Evolutionary conservation across 2,113 vertebrate species (phyloP).

Genomic region (Alectura lathami): DNA sequence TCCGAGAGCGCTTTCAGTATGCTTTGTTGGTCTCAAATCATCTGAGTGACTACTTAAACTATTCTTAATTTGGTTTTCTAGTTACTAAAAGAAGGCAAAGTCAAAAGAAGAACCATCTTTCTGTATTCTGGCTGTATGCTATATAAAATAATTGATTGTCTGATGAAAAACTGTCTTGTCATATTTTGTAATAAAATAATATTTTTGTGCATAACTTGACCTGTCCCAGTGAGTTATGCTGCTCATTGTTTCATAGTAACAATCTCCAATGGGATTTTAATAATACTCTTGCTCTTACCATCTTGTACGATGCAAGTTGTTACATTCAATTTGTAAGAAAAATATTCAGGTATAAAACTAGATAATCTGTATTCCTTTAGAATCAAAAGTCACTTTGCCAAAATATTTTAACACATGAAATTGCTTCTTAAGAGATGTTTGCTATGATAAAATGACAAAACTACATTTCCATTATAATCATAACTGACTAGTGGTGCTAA

Average conservation of each 20-base stretch:
- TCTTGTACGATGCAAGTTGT: slow-evolving; percentile 54
- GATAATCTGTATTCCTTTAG: slow-evolving; percentile 80
- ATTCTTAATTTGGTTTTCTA: neutral
- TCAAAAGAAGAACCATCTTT: slow-evolving; percentile 28
- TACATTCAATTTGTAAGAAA: slow-evolving; percentile 74
- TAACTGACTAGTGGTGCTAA: slow-evolving; percentile 81
- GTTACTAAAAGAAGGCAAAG: neutral
- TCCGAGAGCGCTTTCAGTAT: neutral
- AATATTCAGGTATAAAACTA: slow-evolving; percentile 82
- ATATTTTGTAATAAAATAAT: slow-evolving; percentile 75
- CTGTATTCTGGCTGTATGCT: slow-evolving; percentile 29
- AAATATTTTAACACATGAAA: slow-evolving; percentile 85
- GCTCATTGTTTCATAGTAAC: slow-evolving; percentile 61
- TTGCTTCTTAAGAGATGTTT: slow-evolving; percentile 84
- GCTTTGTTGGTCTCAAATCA: neutral
- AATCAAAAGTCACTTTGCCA: slow-evolving; percentile 84
- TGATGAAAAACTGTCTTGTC: slow-evolving; percentile 69
- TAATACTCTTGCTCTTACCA: slow-evolving; percentile 65
- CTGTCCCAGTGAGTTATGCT: slow-evolving; percentile 68
- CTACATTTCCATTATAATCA: slow-evolving; percentile 85
- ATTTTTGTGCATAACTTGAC: slow-evolving; percentile 70
- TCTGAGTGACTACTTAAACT: neutral
- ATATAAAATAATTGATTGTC: slow-evolving; percentile 66
- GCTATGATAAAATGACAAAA: slow-evolving; percentile 83
- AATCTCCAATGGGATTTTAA: slow-evolving; percentile 76